Evolutionary conservation across 2,888 invertebrate genomes (phyloP).

Genomic region (Entomobrya multifasciata): DNA sequence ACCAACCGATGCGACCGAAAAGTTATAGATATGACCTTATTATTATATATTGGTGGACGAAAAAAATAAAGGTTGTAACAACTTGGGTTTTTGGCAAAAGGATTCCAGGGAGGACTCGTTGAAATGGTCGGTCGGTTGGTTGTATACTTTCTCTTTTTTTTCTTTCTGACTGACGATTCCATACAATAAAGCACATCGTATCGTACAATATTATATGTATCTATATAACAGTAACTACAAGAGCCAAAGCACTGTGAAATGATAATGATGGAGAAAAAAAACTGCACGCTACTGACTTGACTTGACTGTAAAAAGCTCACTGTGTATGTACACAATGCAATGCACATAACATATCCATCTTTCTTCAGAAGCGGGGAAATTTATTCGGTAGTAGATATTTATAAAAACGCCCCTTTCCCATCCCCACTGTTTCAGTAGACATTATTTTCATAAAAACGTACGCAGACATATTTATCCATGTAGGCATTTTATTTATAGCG

Average conservation of each 20-base stretch:
- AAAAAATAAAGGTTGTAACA: conserved; percentile 52
- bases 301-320: too few species aligned
- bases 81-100: conserved; percentile 66
- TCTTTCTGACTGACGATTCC: conserved; percentile 18
- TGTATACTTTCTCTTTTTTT: background rate
- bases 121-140: too few species aligned
- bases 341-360: conserved; percentile 58
- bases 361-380: conserved; percentile 58
- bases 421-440: conserved; percentile 45
- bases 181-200: background rate
- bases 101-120: conserved; percentile 49
- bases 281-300: conserved; percentile 11
- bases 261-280: conserved; percentile 17
- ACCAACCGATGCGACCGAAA: conserved; percentile 14
- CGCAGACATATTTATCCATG: conserved; percentile 30
- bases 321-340: too few species aligned
- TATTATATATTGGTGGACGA: conserved; percentile 35
- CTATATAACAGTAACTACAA: background rate
- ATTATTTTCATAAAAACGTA: conserved; percentile 55
- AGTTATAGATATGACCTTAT: conserved; percentile 40
- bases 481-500: conserved; percentile 13
- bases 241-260: conserved; percentile 6
- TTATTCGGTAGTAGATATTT: conserved; percentile 41
- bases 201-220: conserved; percentile 3
- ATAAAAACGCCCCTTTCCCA: conserved; percentile 65